Conservation (phyloP, 1,140 invertebrate species). For the Caerostris darwini region DNA sequence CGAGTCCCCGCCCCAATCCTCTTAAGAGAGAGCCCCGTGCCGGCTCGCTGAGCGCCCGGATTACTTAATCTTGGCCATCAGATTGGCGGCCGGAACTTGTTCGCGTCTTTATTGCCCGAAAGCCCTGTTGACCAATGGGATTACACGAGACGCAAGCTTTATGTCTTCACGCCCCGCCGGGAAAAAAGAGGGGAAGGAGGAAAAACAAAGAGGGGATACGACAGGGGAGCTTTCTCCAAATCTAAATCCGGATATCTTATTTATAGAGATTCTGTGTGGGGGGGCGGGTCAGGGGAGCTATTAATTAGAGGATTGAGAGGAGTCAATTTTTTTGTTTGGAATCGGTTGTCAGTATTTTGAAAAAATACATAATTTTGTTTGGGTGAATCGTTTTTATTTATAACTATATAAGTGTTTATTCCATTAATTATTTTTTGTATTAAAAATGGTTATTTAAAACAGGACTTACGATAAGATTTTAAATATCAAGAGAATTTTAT, state of each 20-base stretch:
- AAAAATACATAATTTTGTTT: too few species aligned
- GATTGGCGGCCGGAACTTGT: conserved; percentile 76
- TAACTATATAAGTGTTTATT: too few species aligned
- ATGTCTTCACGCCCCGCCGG: conserved; percentile 67
- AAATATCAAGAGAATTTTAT: too few species aligned
- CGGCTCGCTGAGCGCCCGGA: conserved; percentile 73
- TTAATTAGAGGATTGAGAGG: neutral
- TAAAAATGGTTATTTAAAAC: too few species aligned
- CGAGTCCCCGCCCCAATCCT: conserved; percentile 70
- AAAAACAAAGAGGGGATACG: neutral
- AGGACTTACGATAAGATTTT: too few species aligned
- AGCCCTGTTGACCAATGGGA: conserved; percentile 76
- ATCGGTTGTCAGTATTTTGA: too few species aligned
- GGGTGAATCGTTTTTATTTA: too few species aligned
- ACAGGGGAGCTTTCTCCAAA: conserved; percentile 15
- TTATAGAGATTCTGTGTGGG: neutral
- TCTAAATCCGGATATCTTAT: conserved; percentile 4
- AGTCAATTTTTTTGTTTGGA: neutral
- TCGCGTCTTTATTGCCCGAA: conserved; percentile 75
- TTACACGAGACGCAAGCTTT: conserved; percentile 74
- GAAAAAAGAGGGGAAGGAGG: neutral
- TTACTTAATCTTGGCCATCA: conserved; percentile 76
- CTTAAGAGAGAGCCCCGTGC: conserved; percentile 74
- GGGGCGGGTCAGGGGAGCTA: neutral
- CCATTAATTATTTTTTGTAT: too few species aligned